Percentiles rank a stretch among this genome's conserved stretches.
These are phyloP conservation scores for Melanostoma scalare DNA, from an alignment of 2,888 invertebrate genomes.

Conservation along the genomic window DNA sequence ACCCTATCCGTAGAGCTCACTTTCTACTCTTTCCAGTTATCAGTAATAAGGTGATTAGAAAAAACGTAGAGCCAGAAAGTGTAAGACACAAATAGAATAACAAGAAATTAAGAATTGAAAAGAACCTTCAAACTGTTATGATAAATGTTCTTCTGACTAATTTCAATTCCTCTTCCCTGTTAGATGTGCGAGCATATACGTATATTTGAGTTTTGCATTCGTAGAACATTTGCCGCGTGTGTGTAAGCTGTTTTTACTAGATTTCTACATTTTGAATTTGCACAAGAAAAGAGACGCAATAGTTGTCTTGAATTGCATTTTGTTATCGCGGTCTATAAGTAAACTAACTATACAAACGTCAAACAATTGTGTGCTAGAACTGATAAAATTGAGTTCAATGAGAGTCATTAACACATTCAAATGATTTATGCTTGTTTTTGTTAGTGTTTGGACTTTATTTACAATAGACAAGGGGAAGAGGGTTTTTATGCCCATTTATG, in stretches of 20 bases:
- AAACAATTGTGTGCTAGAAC: conserved; percentile 58
- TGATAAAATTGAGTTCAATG: conserved; percentile 56
- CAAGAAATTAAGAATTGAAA: conserved; percentile 21
- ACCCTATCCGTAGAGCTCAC: conserved; percentile 21
- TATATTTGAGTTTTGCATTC: conserved; percentile 40
- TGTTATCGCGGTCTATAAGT: conserved; percentile 6
- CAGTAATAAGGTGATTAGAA: conserved; percentile 43
- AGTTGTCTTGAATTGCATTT: conserved; percentile 40
- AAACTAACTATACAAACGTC: conserved; percentile 22
- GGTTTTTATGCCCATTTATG: no score
- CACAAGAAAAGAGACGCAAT: conserved; percentile 25
- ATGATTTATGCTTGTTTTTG: neutral
- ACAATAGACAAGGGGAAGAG: neutral
- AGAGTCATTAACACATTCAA: conserved; percentile 10
- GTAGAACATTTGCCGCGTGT: conserved; percentile 33
- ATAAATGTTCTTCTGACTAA: conserved; percentile 45
- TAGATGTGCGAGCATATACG: conserved; percentile 1
- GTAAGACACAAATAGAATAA: neutral
- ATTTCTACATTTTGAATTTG: conserved; percentile 15
- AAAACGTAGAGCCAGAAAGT: conserved; percentile 3
- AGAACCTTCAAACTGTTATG: conserved; percentile 59
- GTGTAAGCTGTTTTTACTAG: conserved; percentile 32
- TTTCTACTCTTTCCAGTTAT: conserved; percentile 4
- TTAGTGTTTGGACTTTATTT: neutral
- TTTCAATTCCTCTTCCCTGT: conserved; percentile 65